Conservation (phyloP, 1,140 invertebrate species). For the Sminthurides bifidus region DNA sequence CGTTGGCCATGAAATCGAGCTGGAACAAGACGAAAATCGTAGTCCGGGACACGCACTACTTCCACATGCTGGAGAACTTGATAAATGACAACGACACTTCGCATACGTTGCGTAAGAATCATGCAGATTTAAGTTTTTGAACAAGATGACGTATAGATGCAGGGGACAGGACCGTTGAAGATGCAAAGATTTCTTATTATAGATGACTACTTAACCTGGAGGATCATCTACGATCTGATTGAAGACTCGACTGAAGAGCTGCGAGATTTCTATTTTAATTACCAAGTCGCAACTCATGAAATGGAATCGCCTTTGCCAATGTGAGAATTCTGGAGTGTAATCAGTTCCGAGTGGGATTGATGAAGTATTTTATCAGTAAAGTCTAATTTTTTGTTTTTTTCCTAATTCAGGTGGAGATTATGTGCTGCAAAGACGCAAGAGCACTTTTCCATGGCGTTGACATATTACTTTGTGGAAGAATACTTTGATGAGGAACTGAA, state of each 20-base stretch:
- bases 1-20: not conserved
- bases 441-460: conserved; percentile 64
- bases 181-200: not conserved
- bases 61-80: not conserved
- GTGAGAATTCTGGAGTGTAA: not conserved
- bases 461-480: conserved; percentile 57
- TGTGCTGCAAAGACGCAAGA: conserved; percentile 63
- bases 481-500: conserved; percentile 56
- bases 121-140: no score
- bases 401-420: conserved; percentile 50
- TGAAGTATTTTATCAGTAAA: not conserved
- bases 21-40: not conserved
- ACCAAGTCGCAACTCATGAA: not conserved
- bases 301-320: not conserved
- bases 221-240: not conserved
- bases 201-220: conserved; percentile 3
- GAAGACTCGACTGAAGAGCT: not conserved
- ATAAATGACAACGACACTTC: not conserved
- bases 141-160: no score
- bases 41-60: not conserved
- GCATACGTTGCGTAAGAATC: not conserved
- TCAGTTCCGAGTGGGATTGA: not conserved
- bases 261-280: not conserved
- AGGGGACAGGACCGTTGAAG: no score
- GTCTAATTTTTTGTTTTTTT: not conserved